Percentiles rank a stretch among this genome's conserved stretches.
Conservation (phyloP, 2,888 invertebrate genomes). For the Chymomyza caudatula region DNA sequence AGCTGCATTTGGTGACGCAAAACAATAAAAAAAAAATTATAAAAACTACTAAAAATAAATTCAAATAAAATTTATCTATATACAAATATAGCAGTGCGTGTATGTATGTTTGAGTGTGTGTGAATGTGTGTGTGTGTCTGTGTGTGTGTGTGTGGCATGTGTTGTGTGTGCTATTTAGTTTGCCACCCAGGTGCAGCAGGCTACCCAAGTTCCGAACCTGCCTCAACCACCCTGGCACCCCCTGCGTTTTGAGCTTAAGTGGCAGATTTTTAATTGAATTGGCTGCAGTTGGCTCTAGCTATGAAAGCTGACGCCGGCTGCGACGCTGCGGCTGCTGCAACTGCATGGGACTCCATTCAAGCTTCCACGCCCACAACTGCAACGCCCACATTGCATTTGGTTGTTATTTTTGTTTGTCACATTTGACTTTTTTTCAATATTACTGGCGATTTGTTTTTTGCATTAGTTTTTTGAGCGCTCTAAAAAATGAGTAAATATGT, state of each 20-base stretch:
- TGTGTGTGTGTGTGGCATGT: conserved; percentile 22
- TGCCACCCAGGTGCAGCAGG: conserved; percentile 19
- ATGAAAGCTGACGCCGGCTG: background rate
- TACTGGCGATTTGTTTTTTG: conserved; percentile 69
- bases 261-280: conserved; percentile 73
- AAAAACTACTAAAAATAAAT: conserved; percentile 56
- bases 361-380: background rate
- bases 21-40: conserved; percentile 57
- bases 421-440: conserved; percentile 50
- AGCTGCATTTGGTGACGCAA: conserved; percentile 50
- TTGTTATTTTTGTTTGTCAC: conserved; percentile 16
- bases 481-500: conserved; percentile 35
- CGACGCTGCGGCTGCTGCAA: conserved; percentile 23
- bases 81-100: conserved; percentile 36
- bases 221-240: background rate
- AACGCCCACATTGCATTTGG: conserved; percentile 11
- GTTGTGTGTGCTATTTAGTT: conserved; percentile 50
- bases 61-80: conserved; percentile 67
- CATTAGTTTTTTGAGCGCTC: conserved; percentile 58
- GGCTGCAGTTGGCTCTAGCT: conserved; percentile 52
- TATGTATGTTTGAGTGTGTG: conserved; percentile 23
- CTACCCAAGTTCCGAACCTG: background rate
- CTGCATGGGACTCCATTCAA: conserved; percentile 8
- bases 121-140: conserved; percentile 31
- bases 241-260: conserved; percentile 57